Percentiles rank a stretch among this genome's conserved stretches.
phyloP scores from a whole-genome alignment of 2,113 vertebrate species.

The Hypomesus transpacificus region DNA sequence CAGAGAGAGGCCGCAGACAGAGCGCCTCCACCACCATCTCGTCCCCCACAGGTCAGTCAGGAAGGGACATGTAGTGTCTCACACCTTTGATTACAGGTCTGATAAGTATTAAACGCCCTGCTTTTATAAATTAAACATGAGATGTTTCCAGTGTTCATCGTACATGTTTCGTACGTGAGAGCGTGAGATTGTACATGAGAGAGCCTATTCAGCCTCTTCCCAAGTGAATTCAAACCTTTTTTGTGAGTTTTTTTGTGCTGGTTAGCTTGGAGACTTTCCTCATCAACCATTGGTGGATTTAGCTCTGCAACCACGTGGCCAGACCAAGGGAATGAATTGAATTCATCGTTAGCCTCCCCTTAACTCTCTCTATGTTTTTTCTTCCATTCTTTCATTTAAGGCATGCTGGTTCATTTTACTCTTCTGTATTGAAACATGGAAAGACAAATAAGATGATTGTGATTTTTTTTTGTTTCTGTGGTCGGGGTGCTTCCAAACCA shows the following conservation, averaged over 20 bases:
- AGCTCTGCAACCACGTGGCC: constrained; percentile 39
- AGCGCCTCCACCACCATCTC: constrained; percentile 75
- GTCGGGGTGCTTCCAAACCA: constrained; percentile 39
- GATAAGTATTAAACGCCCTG: too few species aligned
- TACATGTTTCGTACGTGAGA: too few species aligned
- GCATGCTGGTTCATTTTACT: constrained; percentile 56
- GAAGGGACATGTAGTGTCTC: background rate
- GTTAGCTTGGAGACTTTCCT: constrained; percentile 11
- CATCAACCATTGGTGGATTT: constrained; percentile 42
- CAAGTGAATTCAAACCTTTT: too few species aligned
- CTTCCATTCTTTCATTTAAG: constrained; percentile 38
- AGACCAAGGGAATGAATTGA: constrained; percentile 53
- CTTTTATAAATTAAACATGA: too few species aligned
- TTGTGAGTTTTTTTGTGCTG: background rate
- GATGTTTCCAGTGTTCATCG: too few species aligned
- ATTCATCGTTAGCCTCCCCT: constrained; percentile 53
- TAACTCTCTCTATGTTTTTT: constrained; percentile 29
- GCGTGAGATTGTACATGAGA: too few species aligned
- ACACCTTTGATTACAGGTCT: too few species aligned
- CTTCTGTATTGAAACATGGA: constrained; percentile 39
- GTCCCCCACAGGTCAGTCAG: constrained; percentile 80
- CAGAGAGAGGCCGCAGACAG: constrained; percentile 83
- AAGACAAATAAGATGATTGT: constrained; percentile 48
- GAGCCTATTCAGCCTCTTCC: too few species aligned
- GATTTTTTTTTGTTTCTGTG: constrained; percentile 37